These are phyloP conservation scores for Acrocera orbiculus DNA, from an alignment of 2,888 invertebrate species.

Conservation along the genomic window DNA sequence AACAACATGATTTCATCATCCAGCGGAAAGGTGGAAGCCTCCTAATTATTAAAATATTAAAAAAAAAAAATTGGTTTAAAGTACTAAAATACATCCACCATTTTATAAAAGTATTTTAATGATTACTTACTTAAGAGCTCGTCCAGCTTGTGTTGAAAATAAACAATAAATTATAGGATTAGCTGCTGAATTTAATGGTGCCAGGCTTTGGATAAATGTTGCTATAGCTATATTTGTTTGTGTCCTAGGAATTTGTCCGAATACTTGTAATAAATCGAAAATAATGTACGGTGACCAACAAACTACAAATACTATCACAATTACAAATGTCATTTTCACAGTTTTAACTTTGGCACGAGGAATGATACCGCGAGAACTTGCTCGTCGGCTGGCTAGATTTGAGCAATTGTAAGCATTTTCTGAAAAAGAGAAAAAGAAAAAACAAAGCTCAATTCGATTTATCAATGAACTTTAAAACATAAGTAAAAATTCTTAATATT, in stretches of 20 bases:
- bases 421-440: not conserved
- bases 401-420: constrained; percentile 19
- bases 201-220: constrained; percentile 79
- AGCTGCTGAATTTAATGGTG: constrained; percentile 82
- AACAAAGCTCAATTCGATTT: too few relatives aligned
- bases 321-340: constrained; percentile 93
- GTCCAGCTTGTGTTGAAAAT: constrained; percentile 77
- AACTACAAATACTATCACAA: constrained; percentile 82
- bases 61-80: not conserved
- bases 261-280: constrained; percentile 80
- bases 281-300: constrained; percentile 94
- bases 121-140: constrained; percentile 53
- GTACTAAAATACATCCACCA: not conserved
- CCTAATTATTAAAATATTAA: constrained; percentile 15
- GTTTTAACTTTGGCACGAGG: constrained; percentile 93
- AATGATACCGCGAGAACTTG: constrained; percentile 82
- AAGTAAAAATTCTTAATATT: too few relatives aligned
- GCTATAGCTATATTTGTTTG: constrained; percentile 70
- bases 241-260: constrained; percentile 58
- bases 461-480: too few relatives aligned
- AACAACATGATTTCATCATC: constrained; percentile 29
- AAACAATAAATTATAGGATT: constrained; percentile 89
- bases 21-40: constrained; percentile 50
- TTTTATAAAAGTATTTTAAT: not conserved
- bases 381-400: constrained; percentile 45